These are phyloP conservation scores for Antheraea assamensis DNA, from an alignment of 2,888 invertebrate species.

Conservation along the genomic window DNA sequence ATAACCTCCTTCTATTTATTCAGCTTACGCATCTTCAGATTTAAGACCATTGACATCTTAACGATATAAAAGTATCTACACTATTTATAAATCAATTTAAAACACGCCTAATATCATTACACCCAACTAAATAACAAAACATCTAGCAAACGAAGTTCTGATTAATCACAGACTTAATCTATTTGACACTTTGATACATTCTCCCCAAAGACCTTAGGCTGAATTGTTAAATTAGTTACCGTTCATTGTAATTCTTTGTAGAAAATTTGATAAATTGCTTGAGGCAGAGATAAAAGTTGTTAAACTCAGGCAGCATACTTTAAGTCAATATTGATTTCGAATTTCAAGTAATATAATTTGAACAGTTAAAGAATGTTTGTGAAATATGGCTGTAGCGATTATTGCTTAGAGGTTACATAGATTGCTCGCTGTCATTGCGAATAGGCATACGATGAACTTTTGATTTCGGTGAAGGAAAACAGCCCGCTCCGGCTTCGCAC, in stretches of 20 bases:
- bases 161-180: conserved; percentile 28
- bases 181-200: conserved; percentile 33
- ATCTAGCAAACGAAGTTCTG: conserved; percentile 29
- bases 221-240: conserved; percentile 32
- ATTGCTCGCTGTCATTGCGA: background rate
- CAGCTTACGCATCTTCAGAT: background rate
- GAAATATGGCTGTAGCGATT: background rate
- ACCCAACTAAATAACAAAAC: conserved; percentile 18
- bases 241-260: conserved; percentile 44
- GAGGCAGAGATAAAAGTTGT: conserved; percentile 41
- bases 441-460: background rate
- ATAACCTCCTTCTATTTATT: background rate
- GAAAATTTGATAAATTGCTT: conserved; percentile 46
- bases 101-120: background rate
- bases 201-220: conserved; percentile 19
- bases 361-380: conserved; percentile 21
- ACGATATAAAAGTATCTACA: background rate
- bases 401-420: background rate
- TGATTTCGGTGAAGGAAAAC: background rate
- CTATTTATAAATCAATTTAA: background rate
- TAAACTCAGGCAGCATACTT: conserved; percentile 38
- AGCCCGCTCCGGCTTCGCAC: too few species aligned
- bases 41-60: background rate
- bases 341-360: conserved; percentile 33
- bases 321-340: conserved; percentile 43